Base-by-base conservation (phyloP, 1,140 invertebrate genomes). In the Zaprionus gabonicus region DNA sequence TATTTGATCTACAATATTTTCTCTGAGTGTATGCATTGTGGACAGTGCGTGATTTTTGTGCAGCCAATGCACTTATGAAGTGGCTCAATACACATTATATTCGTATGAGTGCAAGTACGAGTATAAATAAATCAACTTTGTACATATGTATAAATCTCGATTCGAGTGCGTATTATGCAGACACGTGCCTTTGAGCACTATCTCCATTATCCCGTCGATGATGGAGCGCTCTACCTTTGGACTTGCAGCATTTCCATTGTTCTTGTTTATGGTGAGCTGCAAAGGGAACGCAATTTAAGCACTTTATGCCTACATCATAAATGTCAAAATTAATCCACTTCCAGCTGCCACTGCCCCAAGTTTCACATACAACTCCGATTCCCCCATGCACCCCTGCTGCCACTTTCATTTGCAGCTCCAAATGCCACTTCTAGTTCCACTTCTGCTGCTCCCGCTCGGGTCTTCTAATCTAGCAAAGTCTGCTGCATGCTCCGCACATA, bases 301-400 rank as follows among this genome's bases (percentile, higher is more conserved):
- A 85, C 82, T 85, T 79, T 69, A 73, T 77, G 82, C 82, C 79
- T 78, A 68, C 76, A 57, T 90, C 85, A 90, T 90, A 90, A 90
- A 90, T 71, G 85, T 90, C 85, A 90, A 73, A 90, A 85, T 82
- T 85, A 90, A 90, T 90, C 86, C 81, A 90, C 85, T 90, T 77
- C 51, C 76, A 80, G 82, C 79, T 90, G 85, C 57, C 66, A 62
- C 68, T 71, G 71, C 36, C 56, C 13, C 53, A 58, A 44, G 59
- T 51, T 31, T 56, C 38, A 41, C 23, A 27, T 46, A 27, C 25
- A 41, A 25, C 27, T 10, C 46, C 23, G 28, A 5, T 27, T 38
- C 27, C 57, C 25, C 31, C 34, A 3, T 17, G 15, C 7, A 49
- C 6, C 46, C n/a, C 10, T 6, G 80, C 77, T 87, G 83, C 53